phyloP scores from a whole-genome alignment of 2,113 vertebrate species.

The Upupa epops region DNA sequence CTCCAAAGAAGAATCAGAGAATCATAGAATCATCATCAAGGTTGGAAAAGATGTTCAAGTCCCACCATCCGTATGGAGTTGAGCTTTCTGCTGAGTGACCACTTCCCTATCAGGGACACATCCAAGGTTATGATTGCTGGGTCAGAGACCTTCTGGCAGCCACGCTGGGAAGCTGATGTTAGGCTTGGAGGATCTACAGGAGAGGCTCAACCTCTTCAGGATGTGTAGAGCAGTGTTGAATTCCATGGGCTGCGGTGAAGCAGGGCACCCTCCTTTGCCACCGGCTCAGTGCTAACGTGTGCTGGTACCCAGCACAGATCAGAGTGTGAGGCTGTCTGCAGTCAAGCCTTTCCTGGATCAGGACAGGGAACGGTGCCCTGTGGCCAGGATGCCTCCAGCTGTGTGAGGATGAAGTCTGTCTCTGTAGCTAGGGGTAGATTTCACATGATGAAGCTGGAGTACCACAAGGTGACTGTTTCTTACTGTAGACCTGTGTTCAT shows the following conservation, averaged over 20 bases:
- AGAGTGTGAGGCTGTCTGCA: background rate
- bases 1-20: background rate
- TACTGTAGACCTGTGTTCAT: background rate
- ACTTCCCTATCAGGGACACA: background rate
- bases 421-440: background rate
- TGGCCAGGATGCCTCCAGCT: background rate
- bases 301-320: background rate
- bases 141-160: background rate
- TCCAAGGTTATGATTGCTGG: background rate
- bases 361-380: background rate
- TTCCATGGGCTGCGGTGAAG: background rate
- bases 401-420: background rate
- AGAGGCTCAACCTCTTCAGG: background rate
- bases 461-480: background rate
- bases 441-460: background rate
- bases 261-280: background rate
- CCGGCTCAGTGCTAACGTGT: background rate
- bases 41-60: no score
- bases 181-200: background rate
- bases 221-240: background rate
- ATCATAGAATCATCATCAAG: no score
- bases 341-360: background rate
- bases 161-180: accelerated
- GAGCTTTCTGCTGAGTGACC: background rate
- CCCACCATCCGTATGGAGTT: background rate